These are phyloP conservation scores for Triplophysa dalaica DNA, from an alignment of 2,113 vertebrate genomes.

Conservation along the genomic window DNA sequence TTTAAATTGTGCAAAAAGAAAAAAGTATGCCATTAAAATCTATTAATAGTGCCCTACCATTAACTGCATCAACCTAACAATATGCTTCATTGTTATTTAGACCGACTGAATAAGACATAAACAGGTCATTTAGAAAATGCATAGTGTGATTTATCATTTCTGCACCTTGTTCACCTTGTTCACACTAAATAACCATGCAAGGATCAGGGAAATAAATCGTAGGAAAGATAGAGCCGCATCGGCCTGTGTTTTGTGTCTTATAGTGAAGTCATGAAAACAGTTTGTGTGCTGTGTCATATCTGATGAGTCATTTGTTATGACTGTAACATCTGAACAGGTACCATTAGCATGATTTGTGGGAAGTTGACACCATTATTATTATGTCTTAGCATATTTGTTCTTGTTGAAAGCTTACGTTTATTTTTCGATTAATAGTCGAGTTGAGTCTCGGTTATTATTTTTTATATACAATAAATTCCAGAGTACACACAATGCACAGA, in stretches of 20 bases:
- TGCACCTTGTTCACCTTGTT: too few relatives aligned
- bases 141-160: too few relatives aligned
- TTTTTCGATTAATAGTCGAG: background rate
- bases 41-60: too few relatives aligned
- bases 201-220: too few relatives aligned
- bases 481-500: background rate
- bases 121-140: too few relatives aligned
- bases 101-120: too few relatives aligned
- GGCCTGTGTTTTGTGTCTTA: slow-evolving; percentile 8
- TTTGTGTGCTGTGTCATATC: slow-evolving; percentile 2
- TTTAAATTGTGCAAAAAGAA: too few relatives aligned
- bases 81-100: too few relatives aligned
- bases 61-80: too few relatives aligned
- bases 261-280: background rate
- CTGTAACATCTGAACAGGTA: slow-evolving; percentile 18
- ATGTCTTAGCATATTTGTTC: background rate
- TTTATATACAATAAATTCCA: background rate
- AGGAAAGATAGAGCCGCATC: background rate
- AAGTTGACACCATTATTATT: background rate
- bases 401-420: background rate
- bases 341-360: slow-evolving; percentile 4
- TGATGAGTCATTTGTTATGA: slow-evolving; percentile 19
- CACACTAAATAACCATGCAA: too few relatives aligned
- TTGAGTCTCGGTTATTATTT: too few relatives aligned
- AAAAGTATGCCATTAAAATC: too few relatives aligned